These are phyloP conservation scores for Nomada flava DNA, from an alignment of 2,888 invertebrate genomes.

Conservation along the genomic window DNA sequence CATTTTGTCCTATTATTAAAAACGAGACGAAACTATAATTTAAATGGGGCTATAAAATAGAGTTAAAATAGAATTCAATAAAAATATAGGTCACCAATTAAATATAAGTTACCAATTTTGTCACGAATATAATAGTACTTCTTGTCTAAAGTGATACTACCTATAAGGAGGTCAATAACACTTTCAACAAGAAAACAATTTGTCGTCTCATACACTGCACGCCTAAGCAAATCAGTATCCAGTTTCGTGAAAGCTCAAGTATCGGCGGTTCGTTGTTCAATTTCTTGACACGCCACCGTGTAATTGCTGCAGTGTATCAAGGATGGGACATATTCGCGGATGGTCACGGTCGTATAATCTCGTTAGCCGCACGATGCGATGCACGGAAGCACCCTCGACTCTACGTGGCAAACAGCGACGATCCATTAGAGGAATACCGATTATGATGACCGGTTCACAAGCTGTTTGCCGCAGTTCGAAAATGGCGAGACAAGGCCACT, in stretches of 20 bases:
- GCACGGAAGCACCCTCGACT: conserved; percentile 50
- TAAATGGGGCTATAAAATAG: no score
- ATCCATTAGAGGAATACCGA: conserved; percentile 58
- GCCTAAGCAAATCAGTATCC: no score
- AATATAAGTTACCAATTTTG: no score
- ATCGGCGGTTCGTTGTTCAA: neutral
- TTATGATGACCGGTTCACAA: conserved; percentile 45
- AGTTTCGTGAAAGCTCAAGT: neutral
- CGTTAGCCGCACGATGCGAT: conserved; percentile 49
- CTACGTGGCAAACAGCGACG: conserved; percentile 60
- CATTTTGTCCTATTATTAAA: no score
- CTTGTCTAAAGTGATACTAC: no score
- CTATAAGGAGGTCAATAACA: no score
- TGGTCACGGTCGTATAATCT: conserved; percentile 61
- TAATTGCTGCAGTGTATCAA: conserved; percentile 29
- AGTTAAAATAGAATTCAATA: no score
- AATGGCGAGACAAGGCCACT: conserved; percentile 22
- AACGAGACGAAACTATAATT: no score
- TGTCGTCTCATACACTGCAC: no score
- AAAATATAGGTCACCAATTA: no score
- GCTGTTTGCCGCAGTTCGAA: conserved; percentile 48
- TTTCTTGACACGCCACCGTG: conserved; percentile 21
- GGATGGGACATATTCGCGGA: conserved; percentile 47
- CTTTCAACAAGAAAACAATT: no score
- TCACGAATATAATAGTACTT: no score